Evolutionary conservation across 1,140 invertebrate genomes (phyloP).

Genomic region (Harlomillsia oculata): DNA sequence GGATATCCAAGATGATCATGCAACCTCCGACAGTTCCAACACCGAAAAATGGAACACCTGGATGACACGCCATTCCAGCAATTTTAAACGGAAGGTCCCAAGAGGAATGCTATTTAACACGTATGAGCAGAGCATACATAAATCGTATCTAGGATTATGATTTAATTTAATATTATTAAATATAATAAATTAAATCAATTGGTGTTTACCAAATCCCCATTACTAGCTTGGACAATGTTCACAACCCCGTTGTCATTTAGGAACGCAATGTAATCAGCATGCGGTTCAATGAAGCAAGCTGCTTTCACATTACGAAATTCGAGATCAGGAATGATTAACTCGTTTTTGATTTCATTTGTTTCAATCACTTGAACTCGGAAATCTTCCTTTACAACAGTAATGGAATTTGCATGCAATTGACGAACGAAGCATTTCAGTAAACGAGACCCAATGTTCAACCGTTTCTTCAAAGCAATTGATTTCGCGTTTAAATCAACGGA

Average conservation of each 20-base stretch:
- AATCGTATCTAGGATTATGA: neutral
- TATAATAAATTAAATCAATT: neutral
- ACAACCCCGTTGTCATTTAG: constrained; percentile 18
- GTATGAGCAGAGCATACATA: too few relatives aligned
- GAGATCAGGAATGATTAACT: constrained; percentile 23
- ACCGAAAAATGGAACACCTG: constrained; percentile 22
- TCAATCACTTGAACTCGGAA: too few relatives aligned
- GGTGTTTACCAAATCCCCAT: constrained; percentile 20
- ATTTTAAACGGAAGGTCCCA: constrained; percentile 24
- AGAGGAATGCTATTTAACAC: constrained; percentile 6
- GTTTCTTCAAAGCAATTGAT: too few relatives aligned
- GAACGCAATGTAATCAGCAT: constrained; percentile 17
- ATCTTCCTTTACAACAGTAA: too few relatives aligned
- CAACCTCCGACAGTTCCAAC: constrained; percentile 23
- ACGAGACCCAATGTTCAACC: too few relatives aligned
- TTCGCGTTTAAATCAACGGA: too few relatives aligned
- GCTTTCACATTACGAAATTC: constrained; percentile 8
- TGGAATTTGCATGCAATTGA: too few relatives aligned
- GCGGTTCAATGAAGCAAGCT: constrained; percentile 29
- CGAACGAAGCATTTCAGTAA: too few relatives aligned
- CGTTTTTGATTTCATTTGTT: too few relatives aligned
- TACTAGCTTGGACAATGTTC: constrained; percentile 10
- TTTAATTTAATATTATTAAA: neutral
- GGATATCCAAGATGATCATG: constrained; percentile 22
- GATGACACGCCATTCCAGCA: constrained; percentile 15